Evolutionary conservation across 2,113 vertebrate genomes (phyloP).

Genomic region (Sinocyclocheilus anophthalmus): DNA sequence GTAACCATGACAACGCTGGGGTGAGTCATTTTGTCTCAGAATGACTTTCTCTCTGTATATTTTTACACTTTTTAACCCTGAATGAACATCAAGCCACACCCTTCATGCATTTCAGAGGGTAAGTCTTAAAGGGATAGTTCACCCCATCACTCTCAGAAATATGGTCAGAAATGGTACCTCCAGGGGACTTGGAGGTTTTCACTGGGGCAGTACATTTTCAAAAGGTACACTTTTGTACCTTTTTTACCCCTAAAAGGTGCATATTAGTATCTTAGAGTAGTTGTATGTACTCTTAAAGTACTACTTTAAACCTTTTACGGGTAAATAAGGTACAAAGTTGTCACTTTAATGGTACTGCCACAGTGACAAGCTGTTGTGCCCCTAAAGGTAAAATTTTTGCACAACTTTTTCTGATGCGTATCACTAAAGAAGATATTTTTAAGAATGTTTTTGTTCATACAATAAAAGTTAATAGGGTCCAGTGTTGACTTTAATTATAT

Average conservation of each 20-base stretch:
- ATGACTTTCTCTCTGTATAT: slow-evolving; percentile 21
- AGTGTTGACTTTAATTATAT: too few relatives aligned
- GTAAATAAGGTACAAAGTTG: too few relatives aligned
- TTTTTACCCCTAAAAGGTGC: neutral
- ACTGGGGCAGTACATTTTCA: neutral
- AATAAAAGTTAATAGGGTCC: too few relatives aligned
- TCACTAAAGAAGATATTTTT: too few relatives aligned
- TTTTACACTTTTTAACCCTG: slow-evolving; percentile 22
- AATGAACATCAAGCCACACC: neutral
- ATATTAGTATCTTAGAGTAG: neutral
- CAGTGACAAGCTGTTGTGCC: too few relatives aligned
- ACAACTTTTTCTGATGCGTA: too few relatives aligned
- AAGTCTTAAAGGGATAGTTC: neutral
- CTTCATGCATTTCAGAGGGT: neutral
- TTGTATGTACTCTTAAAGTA: too few relatives aligned
- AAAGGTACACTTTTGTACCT: neutral
- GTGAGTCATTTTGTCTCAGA: slow-evolving; percentile 78
- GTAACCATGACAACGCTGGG: slow-evolving; percentile 99
- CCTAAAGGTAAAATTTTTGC: too few relatives aligned
- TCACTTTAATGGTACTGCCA: too few relatives aligned
- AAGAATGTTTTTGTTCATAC: too few relatives aligned
- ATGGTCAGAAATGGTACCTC: neutral
- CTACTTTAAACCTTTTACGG: too few relatives aligned
- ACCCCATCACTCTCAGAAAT: too few relatives aligned
- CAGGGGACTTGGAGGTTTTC: neutral